These are phyloP conservation scores for Ormyrus thymus DNA, from an alignment of 2,888 invertebrate species.

Conservation along the genomic window DNA sequence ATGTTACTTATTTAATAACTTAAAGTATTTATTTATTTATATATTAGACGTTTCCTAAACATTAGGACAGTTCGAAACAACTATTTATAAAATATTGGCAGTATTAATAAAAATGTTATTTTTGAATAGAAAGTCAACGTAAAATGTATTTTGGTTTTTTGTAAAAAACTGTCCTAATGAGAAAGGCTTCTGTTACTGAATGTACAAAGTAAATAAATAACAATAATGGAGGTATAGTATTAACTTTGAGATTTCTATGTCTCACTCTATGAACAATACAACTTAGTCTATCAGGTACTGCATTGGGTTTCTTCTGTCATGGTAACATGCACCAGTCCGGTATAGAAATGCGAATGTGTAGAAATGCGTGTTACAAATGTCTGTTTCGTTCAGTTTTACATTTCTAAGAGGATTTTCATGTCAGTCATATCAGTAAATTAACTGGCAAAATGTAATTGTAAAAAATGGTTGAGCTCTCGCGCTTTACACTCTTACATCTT, in stretches of 20 bases:
- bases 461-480: slow-evolving; percentile 20
- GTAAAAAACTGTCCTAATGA: slow-evolving; percentile 40
- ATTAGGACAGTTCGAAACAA: slow-evolving; percentile 29
- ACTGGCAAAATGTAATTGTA: slow-evolving; percentile 20
- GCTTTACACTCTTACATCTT: slow-evolving; percentile 19
- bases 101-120: no score
- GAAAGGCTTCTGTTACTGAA: slow-evolving; percentile 63
- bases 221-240: slow-evolving; percentile 72
- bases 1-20: slow-evolving; percentile 1
- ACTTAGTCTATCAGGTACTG: slow-evolving; percentile 75
- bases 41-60: not conserved
- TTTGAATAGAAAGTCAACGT: not conserved
- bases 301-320: slow-evolving; percentile 73
- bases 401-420: slow-evolving; percentile 34
- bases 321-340: slow-evolving; percentile 75
- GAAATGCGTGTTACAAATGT: slow-evolving; percentile 45
- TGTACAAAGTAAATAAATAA: slow-evolving; percentile 73
- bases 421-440: slow-evolving; percentile 28
- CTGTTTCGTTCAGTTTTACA: slow-evolving; percentile 22
- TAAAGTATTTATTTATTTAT: slow-evolving; percentile 3
- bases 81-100: not conserved
- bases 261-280: slow-evolving; percentile 72
- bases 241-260: slow-evolving; percentile 73
- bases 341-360: slow-evolving; percentile 60
- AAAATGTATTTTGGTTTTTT: slow-evolving; percentile 11